These are phyloP conservation scores for Drosophila mimetica DNA, from an alignment of 2,888 invertebrate species.

Conservation along the genomic window DNA sequence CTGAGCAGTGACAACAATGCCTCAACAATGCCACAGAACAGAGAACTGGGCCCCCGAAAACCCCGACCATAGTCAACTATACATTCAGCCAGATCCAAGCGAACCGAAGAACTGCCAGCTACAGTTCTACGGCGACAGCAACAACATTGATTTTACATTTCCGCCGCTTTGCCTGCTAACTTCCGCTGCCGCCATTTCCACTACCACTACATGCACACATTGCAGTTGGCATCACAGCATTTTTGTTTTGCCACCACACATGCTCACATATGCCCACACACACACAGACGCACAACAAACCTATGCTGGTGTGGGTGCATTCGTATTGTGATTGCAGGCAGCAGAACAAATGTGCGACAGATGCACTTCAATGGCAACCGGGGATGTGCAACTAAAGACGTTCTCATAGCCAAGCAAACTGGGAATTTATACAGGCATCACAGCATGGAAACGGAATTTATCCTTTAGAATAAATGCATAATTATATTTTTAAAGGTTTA, in stretches of 20 bases:
- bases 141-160: constrained; percentile 77
- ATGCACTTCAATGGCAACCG: constrained; percentile 19
- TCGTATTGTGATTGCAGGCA: constrained; percentile 34
- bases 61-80: constrained; percentile 4
- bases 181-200: constrained; percentile 53
- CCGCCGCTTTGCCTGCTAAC: constrained; percentile 71
- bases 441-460: too few species aligned
- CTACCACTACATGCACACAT: constrained; percentile 26
- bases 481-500: neutral
- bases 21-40: constrained; percentile 46
- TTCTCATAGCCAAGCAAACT: constrained; percentile 1
- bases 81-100: constrained; percentile 1
- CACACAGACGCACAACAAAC: constrained; percentile 2
- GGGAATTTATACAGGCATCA: neutral
- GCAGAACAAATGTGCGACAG: constrained; percentile 33
- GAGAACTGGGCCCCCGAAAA: neutral
- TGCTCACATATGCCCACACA: neutral
- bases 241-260: constrained; percentile 38
- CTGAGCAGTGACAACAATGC: constrained; percentile 68
- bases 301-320: neutral
- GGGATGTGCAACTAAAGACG: constrained; percentile 14
- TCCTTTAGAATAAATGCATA: neutral
- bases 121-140: constrained; percentile 39
- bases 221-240: constrained; percentile 41
- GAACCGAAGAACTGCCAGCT: constrained; percentile 32